Conservation (phyloP, 2,888 invertebrate genomes). For the Drosophila pegasa region DNA sequence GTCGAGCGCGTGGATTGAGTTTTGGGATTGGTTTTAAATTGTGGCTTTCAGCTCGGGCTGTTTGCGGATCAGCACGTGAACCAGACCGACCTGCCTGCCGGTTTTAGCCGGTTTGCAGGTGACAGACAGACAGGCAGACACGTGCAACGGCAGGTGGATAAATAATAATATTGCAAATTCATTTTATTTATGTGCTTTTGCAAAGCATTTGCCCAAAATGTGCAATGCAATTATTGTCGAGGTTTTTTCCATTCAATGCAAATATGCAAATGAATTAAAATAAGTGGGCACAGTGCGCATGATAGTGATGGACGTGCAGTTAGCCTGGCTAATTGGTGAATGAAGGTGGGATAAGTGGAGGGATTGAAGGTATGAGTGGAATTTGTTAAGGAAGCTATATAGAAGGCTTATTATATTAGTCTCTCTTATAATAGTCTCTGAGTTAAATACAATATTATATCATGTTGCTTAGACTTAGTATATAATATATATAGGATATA, state of each 20-base stretch:
- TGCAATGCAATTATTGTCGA: slow-evolving; percentile 67
- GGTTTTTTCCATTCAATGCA: slow-evolving; percentile 36
- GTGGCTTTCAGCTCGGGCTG: slow-evolving; percentile 12
- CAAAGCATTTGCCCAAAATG: slow-evolving; percentile 47
- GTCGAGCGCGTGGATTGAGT: slow-evolving; percentile 1
- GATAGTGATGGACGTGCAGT: background rate
- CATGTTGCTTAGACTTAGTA: too few species aligned
- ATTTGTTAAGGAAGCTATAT: too few species aligned
- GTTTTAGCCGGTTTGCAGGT: slow-evolving; percentile 27
- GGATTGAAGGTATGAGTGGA: background rate
- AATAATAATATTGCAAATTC: slow-evolving; percentile 63
- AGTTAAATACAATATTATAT: too few species aligned
- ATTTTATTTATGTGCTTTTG: slow-evolving; percentile 52
- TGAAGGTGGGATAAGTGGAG: background rate
- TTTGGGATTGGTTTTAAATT: slow-evolving; percentile 12
- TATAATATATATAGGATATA: too few species aligned
- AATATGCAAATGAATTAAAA: slow-evolving; percentile 44
- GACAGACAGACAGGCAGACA: slow-evolving; percentile 4
- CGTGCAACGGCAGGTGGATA: slow-evolving; percentile 17
- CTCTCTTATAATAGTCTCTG: too few species aligned
- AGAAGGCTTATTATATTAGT: too few species aligned
- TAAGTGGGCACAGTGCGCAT: background rate
- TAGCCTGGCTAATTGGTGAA: background rate
- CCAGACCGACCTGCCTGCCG: slow-evolving; percentile 30
- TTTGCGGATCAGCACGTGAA: slow-evolving; percentile 24